These are phyloP conservation scores for Tragelaphus strepsiceros DNA, from an alignment of 2,113 vertebrate species.

Conservation along the genomic window DNA sequence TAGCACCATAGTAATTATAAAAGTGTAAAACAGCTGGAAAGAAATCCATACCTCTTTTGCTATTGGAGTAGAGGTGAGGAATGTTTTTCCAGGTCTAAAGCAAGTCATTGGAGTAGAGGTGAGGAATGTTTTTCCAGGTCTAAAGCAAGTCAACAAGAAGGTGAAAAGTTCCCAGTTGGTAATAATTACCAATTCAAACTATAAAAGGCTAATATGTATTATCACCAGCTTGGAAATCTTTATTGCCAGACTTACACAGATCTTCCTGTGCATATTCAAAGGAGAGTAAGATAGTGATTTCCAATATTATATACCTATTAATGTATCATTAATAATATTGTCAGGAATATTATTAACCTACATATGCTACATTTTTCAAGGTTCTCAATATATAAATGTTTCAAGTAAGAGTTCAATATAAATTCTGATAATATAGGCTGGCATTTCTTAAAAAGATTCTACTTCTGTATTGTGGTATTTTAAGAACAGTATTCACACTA, in stretches of 20 bases:
- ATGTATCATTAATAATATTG: neutral
- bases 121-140: neutral
- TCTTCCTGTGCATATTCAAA: neutral
- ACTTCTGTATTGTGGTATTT: neutral
- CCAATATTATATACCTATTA: neutral
- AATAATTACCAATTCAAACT: conserved; percentile 28
- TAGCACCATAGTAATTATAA: neutral
- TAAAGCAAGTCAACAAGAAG: conserved; percentile 15
- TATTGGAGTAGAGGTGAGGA: neutral
- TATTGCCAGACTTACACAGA: neutral
- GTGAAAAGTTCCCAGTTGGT: conserved; percentile 21
- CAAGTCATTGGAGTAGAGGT: neutral
- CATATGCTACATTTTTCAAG: neutral
- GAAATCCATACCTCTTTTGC: neutral
- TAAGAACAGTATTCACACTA: neutral
- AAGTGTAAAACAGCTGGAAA: neutral
- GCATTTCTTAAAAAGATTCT: conserved; percentile 14
- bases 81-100: neutral
- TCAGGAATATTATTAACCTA: neutral
- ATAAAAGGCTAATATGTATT: neutral
- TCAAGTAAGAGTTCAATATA: neutral
- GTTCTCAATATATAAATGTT: neutral
- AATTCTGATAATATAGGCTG: neutral
- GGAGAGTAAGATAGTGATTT: neutral
- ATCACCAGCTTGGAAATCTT: neutral